Evolutionary conservation across 2,888 invertebrate species (phyloP).

Genomic region (Amphipoea lucens): DNA sequence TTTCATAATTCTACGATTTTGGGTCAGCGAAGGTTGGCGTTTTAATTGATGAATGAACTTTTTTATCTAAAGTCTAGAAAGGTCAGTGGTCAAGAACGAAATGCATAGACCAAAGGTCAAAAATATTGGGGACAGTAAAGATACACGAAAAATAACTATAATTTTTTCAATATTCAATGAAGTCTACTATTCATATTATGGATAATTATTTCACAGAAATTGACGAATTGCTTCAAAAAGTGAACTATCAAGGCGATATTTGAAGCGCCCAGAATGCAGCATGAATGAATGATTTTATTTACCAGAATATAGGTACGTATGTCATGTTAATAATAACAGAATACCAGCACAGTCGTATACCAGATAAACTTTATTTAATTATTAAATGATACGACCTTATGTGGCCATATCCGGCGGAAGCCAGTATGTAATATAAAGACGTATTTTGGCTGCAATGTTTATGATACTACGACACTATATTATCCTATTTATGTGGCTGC

Average conservation of each 20-base stretch:
- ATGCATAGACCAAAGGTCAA: conserved; percentile 1
- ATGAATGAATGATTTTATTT: neutral
- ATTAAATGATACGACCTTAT: neutral
- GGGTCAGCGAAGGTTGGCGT: neutral
- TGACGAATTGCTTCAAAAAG: neutral
- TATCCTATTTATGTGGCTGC: neutral
- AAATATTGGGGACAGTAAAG: neutral
- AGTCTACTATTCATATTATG: too few species aligned
- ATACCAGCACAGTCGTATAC: neutral
- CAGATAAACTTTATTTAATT: neutral
- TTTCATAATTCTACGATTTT: conserved; percentile 52
- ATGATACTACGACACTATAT: neutral
- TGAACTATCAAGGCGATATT: neutral
- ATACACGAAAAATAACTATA: neutral
- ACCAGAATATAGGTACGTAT: neutral
- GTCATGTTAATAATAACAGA: neutral
- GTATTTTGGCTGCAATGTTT: neutral
- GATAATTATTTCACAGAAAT: neutral
- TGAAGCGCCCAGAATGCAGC: neutral
- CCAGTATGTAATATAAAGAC: neutral
- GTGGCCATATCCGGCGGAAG: neutral
- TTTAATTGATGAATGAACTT: conserved; percentile 32
- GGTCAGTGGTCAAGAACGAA: conserved; percentile 1
- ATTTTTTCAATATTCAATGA: neutral
- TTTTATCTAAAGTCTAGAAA: conserved; percentile 7